Base-by-base conservation (phyloP, 2,113 vertebrate genomes). In the Pangasianodon hypophthalmus region DNA sequence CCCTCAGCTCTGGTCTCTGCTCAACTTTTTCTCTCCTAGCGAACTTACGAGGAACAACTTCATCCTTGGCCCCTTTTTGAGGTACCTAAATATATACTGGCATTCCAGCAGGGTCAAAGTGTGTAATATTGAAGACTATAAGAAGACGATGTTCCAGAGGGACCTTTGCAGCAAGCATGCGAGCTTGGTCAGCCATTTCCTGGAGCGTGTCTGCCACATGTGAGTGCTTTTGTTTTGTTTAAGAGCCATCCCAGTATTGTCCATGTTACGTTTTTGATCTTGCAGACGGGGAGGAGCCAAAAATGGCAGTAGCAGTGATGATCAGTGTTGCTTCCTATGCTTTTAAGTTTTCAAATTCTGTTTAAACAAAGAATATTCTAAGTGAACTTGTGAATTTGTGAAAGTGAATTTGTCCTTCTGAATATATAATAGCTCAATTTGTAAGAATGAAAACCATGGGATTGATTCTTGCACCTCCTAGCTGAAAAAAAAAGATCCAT, bases 41-140 rank as follows among this genome's bases (percentile, higher is more conserved):
- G 96, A 99, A 90, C 96, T 99, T 41, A 96, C 91, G 84, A 96
- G 95, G 93, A 95, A 96, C 90, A 98, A 99, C 95, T 99, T 97
- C 91, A 93, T 98, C 85, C 94, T 99, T 93, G 96, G 98, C 85
- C 91, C 97, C 0, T 97, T 96, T 2, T 92, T 99, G 88, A 96
- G 96, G 79, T 93, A 94, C 90, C 93, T 99, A 88, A 96, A 96
- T 50, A 95, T 99, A 90, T 96, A 96, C 94, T 99, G 98, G 98
- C 95, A 97, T 93, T 98, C 98, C 60, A 97, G 97, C 94, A 94
- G 95, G 79, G 98, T 99, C 87, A 97, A 97, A 91, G 96, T 98
- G 92, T 99, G 98, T 93, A 98, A 98, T 95, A 93, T 97, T 0
- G 98, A 99, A 95, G 97, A 97, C 92, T 98, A 97, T 97, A 92